Conservation (phyloP, 2,888 invertebrate species). For the Congeria kusceri region DNA sequence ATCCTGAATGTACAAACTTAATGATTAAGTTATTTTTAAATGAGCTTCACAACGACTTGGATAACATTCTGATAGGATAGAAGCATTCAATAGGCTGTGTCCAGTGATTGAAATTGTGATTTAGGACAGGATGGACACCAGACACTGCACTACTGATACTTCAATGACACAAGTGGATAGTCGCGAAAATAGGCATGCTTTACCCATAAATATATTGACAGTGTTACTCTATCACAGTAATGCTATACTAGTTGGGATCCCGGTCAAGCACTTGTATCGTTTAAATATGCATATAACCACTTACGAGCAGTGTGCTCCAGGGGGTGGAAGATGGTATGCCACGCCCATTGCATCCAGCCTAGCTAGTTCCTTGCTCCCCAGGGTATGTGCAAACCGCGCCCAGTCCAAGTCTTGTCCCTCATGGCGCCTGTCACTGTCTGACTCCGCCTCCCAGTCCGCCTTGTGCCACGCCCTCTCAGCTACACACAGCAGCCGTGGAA, state of each 20-base stretch:
- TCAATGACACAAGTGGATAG: too few species aligned
- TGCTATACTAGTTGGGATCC: too few species aligned
- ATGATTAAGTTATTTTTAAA: not conserved
- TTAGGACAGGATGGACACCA: too few species aligned
- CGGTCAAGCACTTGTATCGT: too few species aligned
- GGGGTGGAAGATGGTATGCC: slow-evolving; percentile 80
- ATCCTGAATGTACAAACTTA: slow-evolving; percentile 36
- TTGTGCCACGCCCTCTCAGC: slow-evolving; percentile 83
- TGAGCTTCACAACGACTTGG: too few species aligned
- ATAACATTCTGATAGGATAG: too few species aligned
- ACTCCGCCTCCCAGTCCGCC: slow-evolving; percentile 79
- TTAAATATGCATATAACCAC: slow-evolving; percentile 5
- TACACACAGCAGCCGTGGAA: slow-evolving; percentile 79
- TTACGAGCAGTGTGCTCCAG: slow-evolving; percentile 78
- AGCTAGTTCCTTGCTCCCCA: slow-evolving; percentile 79
- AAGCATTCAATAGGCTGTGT: too few species aligned
- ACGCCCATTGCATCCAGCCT: slow-evolving; percentile 77
- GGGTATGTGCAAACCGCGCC: slow-evolving; percentile 77
- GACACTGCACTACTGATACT: too few species aligned
- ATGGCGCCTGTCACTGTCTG: slow-evolving; percentile 50
- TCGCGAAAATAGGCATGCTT: too few species aligned
- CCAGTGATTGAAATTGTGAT: too few species aligned
- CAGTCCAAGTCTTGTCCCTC: slow-evolving; percentile 72
- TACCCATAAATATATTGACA: too few species aligned
- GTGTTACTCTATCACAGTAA: not conserved